Base-by-base conservation (phyloP, 1,140 invertebrate genomes). In the Pseudoatta argentina region DNA sequence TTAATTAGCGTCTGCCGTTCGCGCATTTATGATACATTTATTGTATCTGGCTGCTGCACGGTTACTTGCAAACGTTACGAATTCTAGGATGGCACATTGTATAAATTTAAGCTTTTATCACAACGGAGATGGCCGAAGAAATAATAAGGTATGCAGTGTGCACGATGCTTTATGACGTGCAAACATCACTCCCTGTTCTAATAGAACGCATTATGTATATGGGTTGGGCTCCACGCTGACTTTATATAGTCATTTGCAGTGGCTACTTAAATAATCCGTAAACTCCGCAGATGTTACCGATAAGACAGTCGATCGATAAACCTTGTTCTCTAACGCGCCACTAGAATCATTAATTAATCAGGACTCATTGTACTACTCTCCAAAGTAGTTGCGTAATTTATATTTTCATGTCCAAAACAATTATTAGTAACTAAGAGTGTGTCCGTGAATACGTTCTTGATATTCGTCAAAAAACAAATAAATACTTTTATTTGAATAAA, bases 181-280 rank as follows among this genome's bases (percentile, higher is more conserved):
- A 92, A 92, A 91, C 89, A 87, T 86, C 76, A 73, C 44, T 73
- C 63, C 86, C 44, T 78, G 86, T 86, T 77, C 71, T 86, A 88
- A 86, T 86, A 77, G 82, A 66, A 75, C 85, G 86, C 89, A 92
- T 91, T 92, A 92, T 92, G 88, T 86, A 92, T 88, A 83, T 91
- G 87, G 78, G 88, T 82, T 61, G 69, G 79, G 89, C 88, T 69
- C 73, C 77, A 87, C 89, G 39, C 77, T 89, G 71, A 87, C 88
- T 90, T 91, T 89, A 87, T 89, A 87, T 89, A 87, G 88, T 92
- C 85, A 88, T 91, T 85, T 79, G 85, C 72, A 63, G 73, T 86
- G 67, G 88, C 83, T 91, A 78, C 76, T 85, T 87, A 90, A 90
- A 88, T 90, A 90, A 91, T 89, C 81, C 64, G 64, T 77, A 76